Percentiles rank a stretch among this genome's conserved stretches.
Conservation (phyloP, 2,888 invertebrate genomes). For the Leucoptera coffeella region DNA sequence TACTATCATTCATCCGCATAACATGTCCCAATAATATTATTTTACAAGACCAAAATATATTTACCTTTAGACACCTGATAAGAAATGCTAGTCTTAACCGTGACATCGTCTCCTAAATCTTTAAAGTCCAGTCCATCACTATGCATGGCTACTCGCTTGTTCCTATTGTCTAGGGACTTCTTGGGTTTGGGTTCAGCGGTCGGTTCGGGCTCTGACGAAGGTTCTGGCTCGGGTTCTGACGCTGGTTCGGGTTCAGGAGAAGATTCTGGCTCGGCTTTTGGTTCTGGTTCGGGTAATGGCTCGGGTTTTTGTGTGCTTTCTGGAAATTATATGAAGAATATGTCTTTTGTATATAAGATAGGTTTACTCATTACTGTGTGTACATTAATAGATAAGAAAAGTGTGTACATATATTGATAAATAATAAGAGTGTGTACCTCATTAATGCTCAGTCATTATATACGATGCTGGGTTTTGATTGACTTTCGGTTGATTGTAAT, state of each 20-base stretch:
- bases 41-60: slow-evolving; percentile 2
- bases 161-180: slow-evolving; percentile 33
- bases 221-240: slow-evolving; percentile 26
- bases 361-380: too few species aligned
- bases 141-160: slow-evolving; percentile 52
- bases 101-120: slow-evolving; percentile 55
- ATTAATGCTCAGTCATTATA: too few species aligned
- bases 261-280: slow-evolving; percentile 6
- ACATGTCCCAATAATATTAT: too few species aligned
- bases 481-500: too few species aligned
- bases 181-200: slow-evolving; percentile 31
- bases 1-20: too few species aligned
- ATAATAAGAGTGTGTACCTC: too few species aligned
- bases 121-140: slow-evolving; percentile 39
- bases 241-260: slow-evolving; percentile 27
- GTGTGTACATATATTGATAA: too few species aligned
- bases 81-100: slow-evolving; percentile 74
- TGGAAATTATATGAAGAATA: too few species aligned
- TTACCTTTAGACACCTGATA: slow-evolving; percentile 50
- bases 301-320: slow-evolving; percentile 17
- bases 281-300: slow-evolving; percentile 10
- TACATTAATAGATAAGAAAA: too few species aligned
- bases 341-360: too few species aligned
- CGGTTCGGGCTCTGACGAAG: slow-evolving; percentile 24
- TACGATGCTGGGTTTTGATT: too few species aligned